Conservation (phyloP, 2,797 vertebrate species). For the Pseudocheirus occidentalis region DNA sequence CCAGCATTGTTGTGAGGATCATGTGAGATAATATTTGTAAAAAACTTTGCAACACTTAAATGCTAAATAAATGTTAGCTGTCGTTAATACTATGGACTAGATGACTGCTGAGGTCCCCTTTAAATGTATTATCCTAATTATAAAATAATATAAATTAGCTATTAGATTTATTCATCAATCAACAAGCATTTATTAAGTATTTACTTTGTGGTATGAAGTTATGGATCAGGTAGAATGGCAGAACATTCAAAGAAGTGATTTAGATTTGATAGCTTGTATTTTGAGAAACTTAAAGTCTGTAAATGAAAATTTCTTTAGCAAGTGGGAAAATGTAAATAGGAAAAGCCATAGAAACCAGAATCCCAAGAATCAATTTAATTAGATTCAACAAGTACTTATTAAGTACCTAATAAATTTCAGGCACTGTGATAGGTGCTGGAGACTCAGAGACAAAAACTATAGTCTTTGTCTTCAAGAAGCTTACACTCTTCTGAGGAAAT, state of each 20-base stretch:
- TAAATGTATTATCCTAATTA: not conserved
- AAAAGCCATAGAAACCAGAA: constrained; percentile 6
- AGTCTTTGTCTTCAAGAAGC: not conserved
- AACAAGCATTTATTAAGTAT: not conserved
- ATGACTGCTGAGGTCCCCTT: not conserved
- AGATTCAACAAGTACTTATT: not conserved
- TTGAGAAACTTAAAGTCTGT: not conserved
- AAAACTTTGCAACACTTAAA: not conserved
- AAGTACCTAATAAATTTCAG: not conserved
- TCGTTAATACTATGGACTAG: not conserved
- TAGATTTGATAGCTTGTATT: constrained; percentile 15
- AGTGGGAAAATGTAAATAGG: not conserved
- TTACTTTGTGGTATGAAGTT: not conserved
- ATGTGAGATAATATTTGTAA: not conserved
- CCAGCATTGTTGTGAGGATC: not conserved
- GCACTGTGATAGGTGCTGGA: not conserved
- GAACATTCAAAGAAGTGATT: not conserved
- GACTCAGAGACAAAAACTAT: not conserved
- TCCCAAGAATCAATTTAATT: constrained; percentile 4
- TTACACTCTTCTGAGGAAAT: not conserved
- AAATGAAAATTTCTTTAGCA: not conserved
- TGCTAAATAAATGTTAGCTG: not conserved
- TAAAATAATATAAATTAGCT: not conserved
- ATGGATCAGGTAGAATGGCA: not conserved
- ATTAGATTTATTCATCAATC: not conserved